Conservation (phyloP, 2,113 vertebrate species). For the Corvus hawaiiensis region DNA sequence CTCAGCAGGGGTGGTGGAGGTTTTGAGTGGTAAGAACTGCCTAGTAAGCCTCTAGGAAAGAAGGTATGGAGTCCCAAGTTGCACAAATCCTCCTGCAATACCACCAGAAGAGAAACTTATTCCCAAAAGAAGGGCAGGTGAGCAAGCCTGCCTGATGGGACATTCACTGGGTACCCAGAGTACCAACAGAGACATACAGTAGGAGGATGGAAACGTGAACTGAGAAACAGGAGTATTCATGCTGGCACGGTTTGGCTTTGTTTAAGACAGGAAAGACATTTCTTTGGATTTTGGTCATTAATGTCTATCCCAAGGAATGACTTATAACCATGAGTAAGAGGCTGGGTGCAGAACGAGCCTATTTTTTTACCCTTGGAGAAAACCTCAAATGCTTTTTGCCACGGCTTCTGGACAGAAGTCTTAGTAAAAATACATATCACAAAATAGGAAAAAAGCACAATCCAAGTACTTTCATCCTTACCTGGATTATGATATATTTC, state of each 20-base stretch:
- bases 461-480: constrained; percentile 61
- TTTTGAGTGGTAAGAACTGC: constrained; percentile 64
- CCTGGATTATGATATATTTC: constrained; percentile 88
- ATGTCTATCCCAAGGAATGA: not conserved
- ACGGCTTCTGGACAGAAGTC: not conserved
- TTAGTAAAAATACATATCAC: not conserved
- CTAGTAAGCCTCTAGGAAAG: constrained; percentile 67
- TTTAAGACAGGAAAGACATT: constrained; percentile 3
- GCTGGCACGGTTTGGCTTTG: not conserved
- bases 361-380: not conserved
- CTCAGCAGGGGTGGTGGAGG: constrained; percentile 62
- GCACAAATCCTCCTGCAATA: constrained; percentile 68
- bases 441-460: not conserved
- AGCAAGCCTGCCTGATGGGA: constrained; percentile 54
- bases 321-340: not conserved
- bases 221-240: constrained; percentile 5
- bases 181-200: not conserved
- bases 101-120: constrained; percentile 67
- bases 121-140: constrained; percentile 61
- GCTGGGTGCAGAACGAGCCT: not conserved
- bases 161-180: constrained; percentile 15
- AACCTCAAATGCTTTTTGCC: constrained; percentile 14
- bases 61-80: constrained; percentile 60
- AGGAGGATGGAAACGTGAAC: not conserved
- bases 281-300: not conserved